Conservation (phyloP, 2,797 vertebrate genomes). For the Megalops cyprinoides region DNA sequence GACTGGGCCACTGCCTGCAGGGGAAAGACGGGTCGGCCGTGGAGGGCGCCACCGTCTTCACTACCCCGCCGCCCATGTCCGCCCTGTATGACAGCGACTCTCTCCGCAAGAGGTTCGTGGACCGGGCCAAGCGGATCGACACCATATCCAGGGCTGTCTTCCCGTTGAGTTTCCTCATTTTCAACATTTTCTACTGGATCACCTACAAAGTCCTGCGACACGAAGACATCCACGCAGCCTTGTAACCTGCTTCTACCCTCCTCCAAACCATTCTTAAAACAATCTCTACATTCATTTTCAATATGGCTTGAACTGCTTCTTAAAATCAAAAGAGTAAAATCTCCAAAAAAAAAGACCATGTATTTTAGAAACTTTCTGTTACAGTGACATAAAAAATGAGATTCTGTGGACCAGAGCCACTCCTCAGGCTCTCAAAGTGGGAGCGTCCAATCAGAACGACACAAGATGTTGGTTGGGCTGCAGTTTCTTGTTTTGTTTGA, state of each 20-base stretch:
- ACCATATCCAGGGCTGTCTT: conserved; percentile 89
- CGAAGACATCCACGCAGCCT: conserved; percentile 76
- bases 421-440: neutral
- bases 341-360: neutral
- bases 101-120: conserved; percentile 76
- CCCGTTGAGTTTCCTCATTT: conserved; percentile 91
- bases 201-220: conserved; percentile 88
- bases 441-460: neutral
- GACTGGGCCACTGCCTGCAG: conserved; percentile 74
- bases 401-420: neutral
- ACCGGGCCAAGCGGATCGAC: conserved; percentile 89
- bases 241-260: conserved; percentile 58
- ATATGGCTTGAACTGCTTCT: neutral
- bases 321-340: neutral
- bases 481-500: neutral
- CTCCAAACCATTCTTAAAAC: neutral
- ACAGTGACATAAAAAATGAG: neutral
- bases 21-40: conserved; percentile 67
- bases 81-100: conserved; percentile 74
- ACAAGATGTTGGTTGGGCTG: neutral
- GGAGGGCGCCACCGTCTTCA: conserved; percentile 76
- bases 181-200: conserved; percentile 94
- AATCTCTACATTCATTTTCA: neutral
- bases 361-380: neutral
- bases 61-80: conserved; percentile 70